A percentile compares a stretch with the other conserved stretches of the same genome.
Conservation (phyloP, 30 jellyfish, hydroid and myxozoan species). For the Aurelia aurita complex sp. Pacific region DNA sequence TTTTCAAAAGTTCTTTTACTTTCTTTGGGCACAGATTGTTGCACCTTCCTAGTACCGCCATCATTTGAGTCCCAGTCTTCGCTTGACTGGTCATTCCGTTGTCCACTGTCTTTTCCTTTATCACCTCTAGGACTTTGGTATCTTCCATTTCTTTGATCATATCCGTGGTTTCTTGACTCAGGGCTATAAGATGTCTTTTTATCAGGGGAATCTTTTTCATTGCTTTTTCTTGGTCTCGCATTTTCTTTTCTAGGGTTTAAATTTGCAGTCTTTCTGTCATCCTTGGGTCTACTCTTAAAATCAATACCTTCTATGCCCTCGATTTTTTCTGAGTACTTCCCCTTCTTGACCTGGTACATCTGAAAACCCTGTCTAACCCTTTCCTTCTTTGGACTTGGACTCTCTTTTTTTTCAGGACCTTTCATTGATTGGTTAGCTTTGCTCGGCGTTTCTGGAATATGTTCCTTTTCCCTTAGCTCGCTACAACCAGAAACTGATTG, state of each 20-base stretch:
- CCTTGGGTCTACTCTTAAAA: not conserved
- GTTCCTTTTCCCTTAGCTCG: too few relatives aligned
- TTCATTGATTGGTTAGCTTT: too few relatives aligned
- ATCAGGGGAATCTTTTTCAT: not conserved
- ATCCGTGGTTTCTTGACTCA: not conserved
- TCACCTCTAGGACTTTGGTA: not conserved
- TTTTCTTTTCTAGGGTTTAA: not conserved
- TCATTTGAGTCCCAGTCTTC: conserved; percentile 4
- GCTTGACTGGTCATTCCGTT: not conserved
- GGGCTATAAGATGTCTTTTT: not conserved
- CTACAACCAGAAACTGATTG: too few relatives aligned
- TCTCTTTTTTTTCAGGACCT: not conserved
- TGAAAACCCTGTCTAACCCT: conserved; percentile 33
- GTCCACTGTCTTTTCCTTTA: not conserved
- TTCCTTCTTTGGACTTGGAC: conserved; percentile 15
- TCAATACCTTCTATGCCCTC: not conserved
- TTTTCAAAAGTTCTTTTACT: not conserved
- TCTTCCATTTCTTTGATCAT: not conserved
- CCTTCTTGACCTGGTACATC: conserved; percentile 42
- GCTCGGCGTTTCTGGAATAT: too few relatives aligned
- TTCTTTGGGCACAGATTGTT: not conserved
- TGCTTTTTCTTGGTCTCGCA: not conserved
- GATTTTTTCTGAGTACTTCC: conserved; percentile 48
- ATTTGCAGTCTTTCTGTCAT: not conserved
- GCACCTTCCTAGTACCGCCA: not conserved